Percentiles rank a stretch among this genome's conserved stretches.
Evolutionary conservation across 2,113 vertebrate species (phyloP).

Genomic region (Pholis gunnellus): DNA sequence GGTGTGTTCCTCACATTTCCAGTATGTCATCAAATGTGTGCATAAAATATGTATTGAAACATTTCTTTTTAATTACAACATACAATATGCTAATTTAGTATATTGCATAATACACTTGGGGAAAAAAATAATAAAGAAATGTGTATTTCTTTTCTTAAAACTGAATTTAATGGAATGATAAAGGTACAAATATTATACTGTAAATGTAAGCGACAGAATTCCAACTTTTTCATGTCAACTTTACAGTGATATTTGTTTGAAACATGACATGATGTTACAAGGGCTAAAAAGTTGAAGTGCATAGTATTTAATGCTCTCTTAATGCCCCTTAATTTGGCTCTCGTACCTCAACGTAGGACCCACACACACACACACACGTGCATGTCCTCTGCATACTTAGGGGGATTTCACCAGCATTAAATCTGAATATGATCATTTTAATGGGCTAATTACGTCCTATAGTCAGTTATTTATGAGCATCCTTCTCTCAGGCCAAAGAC

Average conservation of each 20-base stretch:
- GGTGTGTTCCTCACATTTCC: neutral
- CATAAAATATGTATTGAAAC: neutral
- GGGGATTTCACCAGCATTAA: constrained; percentile 33
- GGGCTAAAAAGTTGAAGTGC: neutral
- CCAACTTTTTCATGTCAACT: neutral
- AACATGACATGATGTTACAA: neutral
- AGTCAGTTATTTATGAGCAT: constrained; percentile 55
- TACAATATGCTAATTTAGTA: neutral
- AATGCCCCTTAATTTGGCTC: neutral
- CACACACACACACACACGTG: constrained; percentile 1
- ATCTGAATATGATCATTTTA: constrained; percentile 48
- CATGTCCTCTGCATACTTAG: neutral
- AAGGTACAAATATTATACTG: neutral
- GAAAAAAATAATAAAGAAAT: neutral
- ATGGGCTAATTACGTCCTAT: constrained; percentile 41
- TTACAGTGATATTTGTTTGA: neutral
- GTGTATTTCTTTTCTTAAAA: neutral
- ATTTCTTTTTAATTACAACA: neutral
- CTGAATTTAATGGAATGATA: neutral
- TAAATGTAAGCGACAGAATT: neutral
- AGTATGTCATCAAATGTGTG: neutral
- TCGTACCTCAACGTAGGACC: constrained; percentile 13
- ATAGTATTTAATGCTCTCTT: neutral
- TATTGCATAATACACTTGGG: neutral
- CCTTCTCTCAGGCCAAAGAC: constrained; percentile 31